Percentiles rank a stretch among this genome's conserved stretches.
phyloP scores from a whole-genome alignment of 2,888 invertebrate species.

The Poecilobothrus nobilitatus region DNA sequence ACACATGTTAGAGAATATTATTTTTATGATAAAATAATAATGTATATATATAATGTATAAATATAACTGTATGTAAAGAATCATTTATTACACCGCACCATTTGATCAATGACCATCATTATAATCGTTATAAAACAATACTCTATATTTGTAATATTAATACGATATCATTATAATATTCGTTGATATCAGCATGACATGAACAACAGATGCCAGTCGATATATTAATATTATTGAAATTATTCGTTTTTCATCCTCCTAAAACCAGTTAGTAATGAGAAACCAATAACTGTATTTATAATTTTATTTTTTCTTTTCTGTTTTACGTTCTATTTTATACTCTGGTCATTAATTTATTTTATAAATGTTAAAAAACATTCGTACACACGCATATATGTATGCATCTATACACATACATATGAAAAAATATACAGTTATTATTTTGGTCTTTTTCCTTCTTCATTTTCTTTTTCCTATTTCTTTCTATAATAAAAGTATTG shows the following conservation, averaged over 20 bases:
- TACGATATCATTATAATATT: too few relatives aligned
- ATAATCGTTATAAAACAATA: not conserved
- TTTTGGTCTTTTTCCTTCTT: too few relatives aligned
- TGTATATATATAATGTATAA: too few relatives aligned
- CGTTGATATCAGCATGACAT: not conserved
- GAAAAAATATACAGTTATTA: too few relatives aligned
- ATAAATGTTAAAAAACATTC: not conserved
- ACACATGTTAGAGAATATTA: too few relatives aligned
- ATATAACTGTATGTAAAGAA: too few relatives aligned
- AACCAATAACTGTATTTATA: conserved; percentile 1
- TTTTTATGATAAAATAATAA: too few relatives aligned
- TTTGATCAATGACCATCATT: not conserved
- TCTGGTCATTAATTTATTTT: not conserved
- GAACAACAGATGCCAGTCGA: not conserved
- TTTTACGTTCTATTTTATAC: not conserved
- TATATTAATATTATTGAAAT: not conserved
- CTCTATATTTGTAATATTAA: not conserved
- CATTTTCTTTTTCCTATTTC: too few relatives aligned
- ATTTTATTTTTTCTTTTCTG: not conserved
- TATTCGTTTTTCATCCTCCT: not conserved
- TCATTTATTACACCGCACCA: too few relatives aligned
- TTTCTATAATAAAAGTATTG: not conserved
- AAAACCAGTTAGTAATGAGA: not conserved
- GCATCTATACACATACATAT: not conserved
- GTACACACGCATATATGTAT: not conserved